Conservation (phyloP, 2,113 vertebrate species). For the Nibea coibor region DNA sequence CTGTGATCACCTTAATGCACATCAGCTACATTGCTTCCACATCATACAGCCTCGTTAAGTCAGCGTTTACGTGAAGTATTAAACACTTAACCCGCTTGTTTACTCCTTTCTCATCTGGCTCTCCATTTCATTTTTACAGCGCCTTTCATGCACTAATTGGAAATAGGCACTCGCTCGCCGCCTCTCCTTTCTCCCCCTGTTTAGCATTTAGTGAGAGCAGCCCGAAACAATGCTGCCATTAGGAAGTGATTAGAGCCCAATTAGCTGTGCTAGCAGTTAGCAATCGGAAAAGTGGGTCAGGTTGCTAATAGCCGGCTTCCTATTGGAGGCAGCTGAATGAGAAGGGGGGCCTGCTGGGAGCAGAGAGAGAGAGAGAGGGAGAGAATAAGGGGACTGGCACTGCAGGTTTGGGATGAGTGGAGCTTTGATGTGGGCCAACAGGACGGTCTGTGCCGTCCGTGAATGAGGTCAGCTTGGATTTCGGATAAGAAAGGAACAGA, state of each 20-base stretch:
- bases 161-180: slow-evolving; percentile 33
- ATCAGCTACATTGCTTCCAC: not conserved
- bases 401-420: slow-evolving; percentile 60
- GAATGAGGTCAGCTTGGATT: slow-evolving; percentile 54
- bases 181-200: slow-evolving; percentile 46
- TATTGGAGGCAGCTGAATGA: slow-evolving; percentile 69
- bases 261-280: slow-evolving; percentile 80
- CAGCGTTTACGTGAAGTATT: slow-evolving; percentile 35
- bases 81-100: slow-evolving; percentile 37
- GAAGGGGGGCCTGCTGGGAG: slow-evolving; percentile 58
- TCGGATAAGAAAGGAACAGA: slow-evolving; percentile 43
- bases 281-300: slow-evolving; percentile 82
- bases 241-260: slow-evolving; percentile 83
- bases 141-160: slow-evolving; percentile 70
- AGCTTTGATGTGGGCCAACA: slow-evolving; percentile 53
- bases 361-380: slow-evolving; percentile 43
- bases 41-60: slow-evolving; percentile 38
- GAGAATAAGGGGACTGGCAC: slow-evolving; percentile 38
- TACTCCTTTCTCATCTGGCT: slow-evolving; percentile 35
- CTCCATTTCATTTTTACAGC: slow-evolving; percentile 48
- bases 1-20: not conserved
- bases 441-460: slow-evolving; percentile 40
- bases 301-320: slow-evolving; percentile 79
- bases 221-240: slow-evolving; percentile 80
- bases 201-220: slow-evolving; percentile 70